Evolutionary conservation across 2,888 invertebrate species (phyloP).

Genomic region (Pandemis corylana): DNA sequence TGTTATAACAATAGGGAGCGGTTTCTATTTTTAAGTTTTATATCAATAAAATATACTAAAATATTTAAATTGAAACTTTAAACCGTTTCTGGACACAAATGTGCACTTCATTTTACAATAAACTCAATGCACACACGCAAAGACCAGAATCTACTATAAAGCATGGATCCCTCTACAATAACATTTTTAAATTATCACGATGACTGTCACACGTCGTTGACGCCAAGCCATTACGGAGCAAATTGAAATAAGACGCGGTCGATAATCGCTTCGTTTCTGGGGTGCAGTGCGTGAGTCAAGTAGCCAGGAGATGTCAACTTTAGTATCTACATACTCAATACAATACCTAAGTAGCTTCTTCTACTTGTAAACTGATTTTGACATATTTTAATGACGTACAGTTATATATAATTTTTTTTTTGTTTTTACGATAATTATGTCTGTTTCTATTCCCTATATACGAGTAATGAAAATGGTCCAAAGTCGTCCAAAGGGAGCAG

Average conservation of each 20-base stretch:
- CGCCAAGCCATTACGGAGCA: conserved; percentile 30
- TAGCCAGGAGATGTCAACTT: neutral
- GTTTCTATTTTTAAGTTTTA: too few species aligned
- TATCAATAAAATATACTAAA: too few species aligned
- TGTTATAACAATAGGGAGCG: too few species aligned
- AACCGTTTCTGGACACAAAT: too few species aligned
- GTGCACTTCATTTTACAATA: neutral
- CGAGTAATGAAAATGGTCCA: neutral
- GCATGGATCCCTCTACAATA: conserved; percentile 26
- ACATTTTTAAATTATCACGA: conserved; percentile 31
- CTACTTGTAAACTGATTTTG: neutral
- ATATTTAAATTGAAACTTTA: neutral
- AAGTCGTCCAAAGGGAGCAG: neutral
- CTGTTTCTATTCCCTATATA: neutral
- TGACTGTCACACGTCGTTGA: conserved; percentile 32
- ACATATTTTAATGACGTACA: neutral
- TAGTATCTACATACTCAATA: neutral
- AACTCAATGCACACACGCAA: neutral
- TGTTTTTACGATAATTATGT: neutral
- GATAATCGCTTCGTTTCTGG: conserved; percentile 36
- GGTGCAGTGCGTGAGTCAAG: conserved; percentile 33
- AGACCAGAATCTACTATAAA: conserved; percentile 16
- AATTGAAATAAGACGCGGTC: conserved; percentile 39
- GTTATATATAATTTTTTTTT: neutral
- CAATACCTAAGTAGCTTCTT: neutral